Evolutionary conservation across 2,888 invertebrate genomes (phyloP), one percentile per base, ranked within the genome.

Genomic region (Neoaliturus tenellus): DNA sequence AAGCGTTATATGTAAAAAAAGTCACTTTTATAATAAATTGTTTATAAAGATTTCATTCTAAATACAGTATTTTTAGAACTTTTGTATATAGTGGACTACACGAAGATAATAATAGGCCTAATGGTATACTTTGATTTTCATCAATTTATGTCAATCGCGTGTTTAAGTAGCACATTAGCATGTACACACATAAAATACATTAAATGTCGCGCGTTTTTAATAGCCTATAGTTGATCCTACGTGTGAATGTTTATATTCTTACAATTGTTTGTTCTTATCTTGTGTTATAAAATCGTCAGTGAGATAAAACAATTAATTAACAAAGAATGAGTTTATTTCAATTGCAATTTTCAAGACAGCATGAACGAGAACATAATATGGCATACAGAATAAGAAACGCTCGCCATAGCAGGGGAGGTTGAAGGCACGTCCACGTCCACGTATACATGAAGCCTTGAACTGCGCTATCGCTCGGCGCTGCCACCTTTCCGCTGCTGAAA

Each of bases 401-500:
- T 17, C 20, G 62, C 62, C 62, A 62, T 62, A 28, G 62, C 62
- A 28, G 8, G 31, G 31, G 31, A 28, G 28, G 62, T 17, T 28
- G 10, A 4, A 14, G 20, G 62, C 62, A 62, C 62, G 62, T 62
- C 20, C 23, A 51, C 51, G 14, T 62, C 4, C 17, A 62, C 12
- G 62, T 62, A 28, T n/a, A n/a, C n/a, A n/a, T 4, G 62, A 17
- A 62, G 31, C 62, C 62, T 62, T 62, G 62, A 31, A 62, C 31
- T 20, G 25, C 25, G 31, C 62, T 62, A 28, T 62, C 62, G 10
- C 51, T 12, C 62, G 31, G 62, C 2, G 62, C 31, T 62, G 62
- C 62, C 62, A 62, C 28, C 62, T 62, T 3, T 28, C 14, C 62
- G 58, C 25, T 3, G 31, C 31, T 25, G 14, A 62, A 62, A 62